phyloP scores from a whole-genome alignment of 2,113 vertebrate species.

The Nicator chloris region DNA sequence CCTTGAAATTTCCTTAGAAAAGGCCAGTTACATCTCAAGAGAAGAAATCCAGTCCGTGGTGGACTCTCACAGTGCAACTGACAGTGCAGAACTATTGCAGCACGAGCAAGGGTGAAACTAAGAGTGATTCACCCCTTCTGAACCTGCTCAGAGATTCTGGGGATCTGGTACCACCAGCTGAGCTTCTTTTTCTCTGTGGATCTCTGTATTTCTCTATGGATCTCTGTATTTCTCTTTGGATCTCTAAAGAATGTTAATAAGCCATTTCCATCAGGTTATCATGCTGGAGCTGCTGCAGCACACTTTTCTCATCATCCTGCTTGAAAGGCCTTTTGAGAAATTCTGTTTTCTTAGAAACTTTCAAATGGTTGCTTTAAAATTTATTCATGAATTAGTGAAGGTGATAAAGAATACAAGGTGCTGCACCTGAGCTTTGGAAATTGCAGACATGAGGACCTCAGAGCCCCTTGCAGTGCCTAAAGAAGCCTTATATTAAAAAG shows the following conservation, averaged over 20 bases:
- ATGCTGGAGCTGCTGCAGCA: background rate
- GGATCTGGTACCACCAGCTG: background rate
- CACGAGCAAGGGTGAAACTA: background rate
- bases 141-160: background rate
- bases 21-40: background rate
- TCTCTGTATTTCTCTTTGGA: background rate
- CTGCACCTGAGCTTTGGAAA: background rate
- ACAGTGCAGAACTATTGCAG: background rate
- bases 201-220: background rate
- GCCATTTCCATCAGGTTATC: background rate
- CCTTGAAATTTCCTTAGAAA: background rate
- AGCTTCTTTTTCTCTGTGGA: background rate
- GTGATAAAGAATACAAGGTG: background rate
- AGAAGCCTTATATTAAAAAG: rapidly evolving
- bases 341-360: background rate
- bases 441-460: background rate
- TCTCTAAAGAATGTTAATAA: too few relatives aligned
- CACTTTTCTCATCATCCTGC: background rate
- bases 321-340: background rate
- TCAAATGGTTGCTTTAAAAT: background rate
- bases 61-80: background rate
- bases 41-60: background rate
- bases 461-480: background rate
- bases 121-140: background rate
- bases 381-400: background rate